These are phyloP conservation scores for Balaeniceps rex DNA, from an alignment of 2,113 vertebrate species.

Conservation along the genomic window DNA sequence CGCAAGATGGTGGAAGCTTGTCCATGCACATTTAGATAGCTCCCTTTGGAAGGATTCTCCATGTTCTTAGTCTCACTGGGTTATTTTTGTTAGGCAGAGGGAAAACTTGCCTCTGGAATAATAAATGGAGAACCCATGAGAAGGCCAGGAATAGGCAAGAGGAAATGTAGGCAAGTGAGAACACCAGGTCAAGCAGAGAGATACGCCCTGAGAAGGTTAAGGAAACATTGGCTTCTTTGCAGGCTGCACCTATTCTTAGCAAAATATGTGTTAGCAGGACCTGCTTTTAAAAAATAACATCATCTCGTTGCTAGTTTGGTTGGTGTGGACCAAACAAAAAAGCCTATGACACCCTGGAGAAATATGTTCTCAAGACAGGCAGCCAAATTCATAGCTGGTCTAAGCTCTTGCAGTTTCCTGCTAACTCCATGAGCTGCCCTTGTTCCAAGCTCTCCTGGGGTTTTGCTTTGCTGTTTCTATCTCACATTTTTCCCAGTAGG, in stretches of 20 bases:
- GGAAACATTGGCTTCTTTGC: not conserved
- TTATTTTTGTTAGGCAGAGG: not conserved
- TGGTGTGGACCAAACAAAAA: not conserved
- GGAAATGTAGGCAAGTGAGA: not conserved
- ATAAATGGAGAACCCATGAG: not conserved
- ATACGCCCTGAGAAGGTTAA: not conserved
- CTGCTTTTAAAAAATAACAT: constrained; percentile 26
- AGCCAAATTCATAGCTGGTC: not conserved
- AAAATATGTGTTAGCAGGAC: constrained; percentile 8
- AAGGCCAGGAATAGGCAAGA: not conserved
- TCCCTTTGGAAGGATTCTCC: not conserved
- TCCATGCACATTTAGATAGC: not conserved
- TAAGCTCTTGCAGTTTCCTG: not conserved
- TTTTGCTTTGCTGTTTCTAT: not conserved
- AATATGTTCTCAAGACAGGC: not conserved
- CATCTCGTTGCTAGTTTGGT: not conserved
- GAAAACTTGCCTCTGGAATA: not conserved
- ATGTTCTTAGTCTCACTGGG: not conserved
- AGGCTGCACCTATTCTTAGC: constrained; percentile 41
- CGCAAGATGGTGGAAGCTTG: not conserved
- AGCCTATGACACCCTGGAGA: not conserved
- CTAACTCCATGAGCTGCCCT: not conserved
- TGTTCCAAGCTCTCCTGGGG: not conserved
- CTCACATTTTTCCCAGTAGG: not conserved
- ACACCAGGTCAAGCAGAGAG: not conserved